Evolutionary conservation across 2,888 invertebrate genomes (phyloP), one percentile per base, ranked within the genome.

Genomic region (Watsonalla cultraria): DNA sequence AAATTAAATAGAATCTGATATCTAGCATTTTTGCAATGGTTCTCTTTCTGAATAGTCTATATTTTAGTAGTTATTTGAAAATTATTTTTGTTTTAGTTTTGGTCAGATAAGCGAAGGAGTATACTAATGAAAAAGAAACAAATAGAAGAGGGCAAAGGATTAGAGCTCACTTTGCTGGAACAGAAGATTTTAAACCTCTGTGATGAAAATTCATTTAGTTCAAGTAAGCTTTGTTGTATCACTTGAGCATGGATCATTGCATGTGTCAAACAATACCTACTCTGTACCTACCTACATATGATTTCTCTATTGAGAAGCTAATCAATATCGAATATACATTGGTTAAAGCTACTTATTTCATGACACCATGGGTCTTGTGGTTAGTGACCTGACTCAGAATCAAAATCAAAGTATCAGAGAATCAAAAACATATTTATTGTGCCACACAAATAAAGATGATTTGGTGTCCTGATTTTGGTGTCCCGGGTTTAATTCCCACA

Each of bases 101-200:
- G 87, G 87, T 74, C 83, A 45, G 86, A 86, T 54, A 87, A 86
- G 61, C 80, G 78, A 53, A 67, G 86, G 60, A 78, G 79, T 69
- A 67, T 82, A 57, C 51, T 72, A 33, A 60, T 80, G 4, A 88
- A 85, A 72, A 76, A 82, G 56, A 82, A 74, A 62, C 81, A 82
- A 59, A 84, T 86, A 48, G 74, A 77, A 37, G 72, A 80, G 61
- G 85, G 85, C 6, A 82, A 76, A 66, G 62, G 70, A 51, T 75
- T 79, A 7, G 63, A 60, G 47, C 62, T 88, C 5, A 71, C 78
- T 51, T 62, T 72, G 14, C 55, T 86, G 51, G 86, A 88, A 62
- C 70, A 75, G 52, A 83, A 77, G 60, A 83, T 88, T 54, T 69
- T 81, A 52, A 66, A 71, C 11, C 64, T 86, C 6, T 74, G 76